These are phyloP conservation scores for Rutilus rutilus DNA, from an alignment of 2,113 vertebrate species.

Conservation along the genomic window DNA sequence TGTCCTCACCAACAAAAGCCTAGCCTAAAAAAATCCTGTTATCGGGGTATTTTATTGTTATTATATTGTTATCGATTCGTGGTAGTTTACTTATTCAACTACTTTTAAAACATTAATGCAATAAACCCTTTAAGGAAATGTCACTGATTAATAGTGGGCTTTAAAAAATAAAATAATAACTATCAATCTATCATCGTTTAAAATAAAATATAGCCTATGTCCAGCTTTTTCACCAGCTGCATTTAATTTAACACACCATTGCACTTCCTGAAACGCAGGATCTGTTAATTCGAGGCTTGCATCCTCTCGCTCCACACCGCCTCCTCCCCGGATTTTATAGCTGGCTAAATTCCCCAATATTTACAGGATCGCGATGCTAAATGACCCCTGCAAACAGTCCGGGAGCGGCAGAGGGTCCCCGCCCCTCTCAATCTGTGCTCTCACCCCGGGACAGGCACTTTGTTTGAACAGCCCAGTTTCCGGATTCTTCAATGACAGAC, in stretches of 20 bases:
- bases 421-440: slow-evolving; percentile 63
- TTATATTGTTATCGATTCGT: not conserved
- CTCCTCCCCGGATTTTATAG: slow-evolving; percentile 63
- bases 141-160: slow-evolving; percentile 6
- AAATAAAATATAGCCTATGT: slow-evolving; percentile 41
- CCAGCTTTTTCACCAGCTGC: slow-evolving; percentile 73
- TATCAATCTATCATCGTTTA: slow-evolving; percentile 13
- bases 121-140: not conserved
- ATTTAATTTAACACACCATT: slow-evolving; percentile 84
- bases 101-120: not conserved
- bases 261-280: slow-evolving; percentile 82
- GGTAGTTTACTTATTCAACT: not conserved
- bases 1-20: not conserved
- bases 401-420: slow-evolving; percentile 55
- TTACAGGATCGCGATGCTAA: slow-evolving; percentile 80
- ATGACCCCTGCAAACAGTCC: slow-evolving; percentile 73
- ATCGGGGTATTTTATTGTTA: not conserved
- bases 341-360: slow-evolving; percentile 76
- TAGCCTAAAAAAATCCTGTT: not conserved
- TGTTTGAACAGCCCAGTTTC: slow-evolving; percentile 71
- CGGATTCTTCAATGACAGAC: slow-evolving; percentile 62
- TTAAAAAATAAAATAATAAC: slow-evolving; percentile 13
- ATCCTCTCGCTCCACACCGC: slow-evolving; percentile 58
- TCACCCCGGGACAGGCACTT: slow-evolving; percentile 67
- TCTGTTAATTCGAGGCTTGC: slow-evolving; percentile 73